Conservation (phyloP, 2,113 vertebrate genomes). For the human region GRCh38 chr7:17513501-17514000, state of each 20-base stretch:
- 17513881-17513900: not conserved
- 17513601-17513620: not conserved
- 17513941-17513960: too few species aligned
- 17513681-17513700: not conserved
- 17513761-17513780: not conserved
- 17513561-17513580: not conserved
- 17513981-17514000: too few species aligned
- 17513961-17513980: too few species aligned
- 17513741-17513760: not conserved
- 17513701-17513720: not conserved
- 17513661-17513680: not conserved
- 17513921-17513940: too few species aligned
- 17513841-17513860: not conserved
- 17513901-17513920: not conserved
- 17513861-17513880: not conserved
- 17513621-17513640: not conserved
- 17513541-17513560: not conserved
- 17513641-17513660: not conserved
- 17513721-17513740: not conserved
- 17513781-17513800: not conserved
- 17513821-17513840: not conserved
- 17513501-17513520: not conserved
- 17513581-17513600: not conserved
- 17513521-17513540: not conserved
- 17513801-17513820: not conserved